These are phyloP conservation scores for Acleris holmiana DNA, from an alignment of 2,888 invertebrate genomes.

Conservation along the genomic window DNA sequence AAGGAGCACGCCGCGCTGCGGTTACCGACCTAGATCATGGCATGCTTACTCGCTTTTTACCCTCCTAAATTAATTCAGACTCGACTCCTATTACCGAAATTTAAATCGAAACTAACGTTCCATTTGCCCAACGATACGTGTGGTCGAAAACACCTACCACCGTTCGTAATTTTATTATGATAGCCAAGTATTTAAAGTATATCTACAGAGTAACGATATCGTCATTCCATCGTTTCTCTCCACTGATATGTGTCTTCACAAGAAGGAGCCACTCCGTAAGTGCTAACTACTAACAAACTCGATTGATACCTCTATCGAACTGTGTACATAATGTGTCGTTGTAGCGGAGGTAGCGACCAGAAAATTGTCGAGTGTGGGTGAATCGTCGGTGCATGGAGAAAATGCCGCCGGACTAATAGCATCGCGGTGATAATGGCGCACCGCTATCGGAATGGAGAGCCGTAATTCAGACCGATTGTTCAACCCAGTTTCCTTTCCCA, in stretches of 20 bases:
- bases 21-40: conserved; percentile 70
- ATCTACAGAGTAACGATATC: conserved; percentile 28
- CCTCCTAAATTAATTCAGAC: conserved; percentile 58
- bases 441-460: conserved; percentile 60
- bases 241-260: conserved; percentile 32
- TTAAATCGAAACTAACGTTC: conserved; percentile 56
- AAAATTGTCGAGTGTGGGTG: conserved; percentile 37
- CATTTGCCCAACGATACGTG: conserved; percentile 50
- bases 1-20: conserved; percentile 62
- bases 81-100: conserved; percentile 48
- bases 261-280: conserved; percentile 20
- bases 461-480: conserved; percentile 61
- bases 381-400: conserved; percentile 42
- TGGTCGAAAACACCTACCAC: conserved; percentile 28
- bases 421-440: conserved; percentile 54
- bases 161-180: conserved; percentile 26
- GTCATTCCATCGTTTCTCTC: conserved; percentile 29
- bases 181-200: conserved; percentile 33
- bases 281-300: conserved; percentile 1
- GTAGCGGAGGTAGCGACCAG: conserved; percentile 34
- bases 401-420: conserved; percentile 47
- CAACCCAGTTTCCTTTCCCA: conserved; percentile 64
- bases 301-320: conserved; percentile 19
- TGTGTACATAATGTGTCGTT: conserved; percentile 12
- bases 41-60: conserved; percentile 64